Evolutionary conservation across 2,113 vertebrate species (phyloP).

Genomic region (cattle (Bos taurus)): ARS-UCD2.0 NC_037340.1:61999001-61999500

Average conservation of each 20-base stretch:
- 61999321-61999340: neutral
- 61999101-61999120: neutral
- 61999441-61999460: neutral
- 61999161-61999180: neutral
- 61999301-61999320: neutral
- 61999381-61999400: neutral
- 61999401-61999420: neutral
- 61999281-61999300: neutral
- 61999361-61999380: rapidly evolving
- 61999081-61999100: neutral
- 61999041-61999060: neutral
- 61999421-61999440: neutral
- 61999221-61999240: constrained; percentile 31
- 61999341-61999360: neutral
- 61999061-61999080: neutral
- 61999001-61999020: neutral
- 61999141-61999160: neutral
- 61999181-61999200: neutral
- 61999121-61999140: neutral
- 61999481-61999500: neutral
- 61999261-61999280: neutral
- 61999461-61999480: neutral
- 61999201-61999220: neutral
- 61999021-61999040: neutral
- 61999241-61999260: neutral